phyloP scores from a whole-genome alignment of 2,797 vertebrate genomes.

The Leuciscus waleckii region DNA sequence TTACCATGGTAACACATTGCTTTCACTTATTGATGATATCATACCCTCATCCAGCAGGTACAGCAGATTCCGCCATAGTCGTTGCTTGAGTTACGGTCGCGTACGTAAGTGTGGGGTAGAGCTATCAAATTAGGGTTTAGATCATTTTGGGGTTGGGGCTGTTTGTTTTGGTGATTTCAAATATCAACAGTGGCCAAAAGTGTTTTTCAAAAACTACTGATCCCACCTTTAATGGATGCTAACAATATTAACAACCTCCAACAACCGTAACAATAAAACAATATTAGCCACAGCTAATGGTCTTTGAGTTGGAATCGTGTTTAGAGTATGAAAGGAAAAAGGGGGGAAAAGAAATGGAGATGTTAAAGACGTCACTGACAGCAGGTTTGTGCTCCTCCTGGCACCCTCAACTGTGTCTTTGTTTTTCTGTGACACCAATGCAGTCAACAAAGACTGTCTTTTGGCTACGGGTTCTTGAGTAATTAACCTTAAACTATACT shows the following conservation, averaged over 20 bases:
- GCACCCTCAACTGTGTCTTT: slow-evolving; percentile 12
- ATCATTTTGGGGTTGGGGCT: too few relatives aligned
- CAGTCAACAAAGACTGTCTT: slow-evolving; percentile 17
- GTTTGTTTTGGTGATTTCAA: too few relatives aligned
- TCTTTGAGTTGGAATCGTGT: not conserved
- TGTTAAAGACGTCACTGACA: slow-evolving; percentile 15
- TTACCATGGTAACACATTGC: too few relatives aligned
- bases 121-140: too few relatives aligned
- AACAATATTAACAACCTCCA: not conserved
- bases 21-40: too few relatives aligned
- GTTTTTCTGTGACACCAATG: slow-evolving; percentile 15
- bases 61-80: too few relatives aligned
- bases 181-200: too few relatives aligned
- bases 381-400: slow-evolving; percentile 34
- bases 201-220: too few relatives aligned
- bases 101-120: too few relatives aligned
- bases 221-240: not conserved
- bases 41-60: too few relatives aligned
- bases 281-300: not conserved
- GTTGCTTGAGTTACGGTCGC: too few relatives aligned
- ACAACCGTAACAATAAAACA: not conserved
- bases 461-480: slow-evolving; percentile 35
- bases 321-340: not conserved
- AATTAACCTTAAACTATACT: slow-evolving; percentile 65
- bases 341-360: not conserved